These are phyloP conservation scores for Enteromius anoplus DNA, from an alignment of 2,797 vertebrate genomes.

Conservation along the genomic window DNA sequence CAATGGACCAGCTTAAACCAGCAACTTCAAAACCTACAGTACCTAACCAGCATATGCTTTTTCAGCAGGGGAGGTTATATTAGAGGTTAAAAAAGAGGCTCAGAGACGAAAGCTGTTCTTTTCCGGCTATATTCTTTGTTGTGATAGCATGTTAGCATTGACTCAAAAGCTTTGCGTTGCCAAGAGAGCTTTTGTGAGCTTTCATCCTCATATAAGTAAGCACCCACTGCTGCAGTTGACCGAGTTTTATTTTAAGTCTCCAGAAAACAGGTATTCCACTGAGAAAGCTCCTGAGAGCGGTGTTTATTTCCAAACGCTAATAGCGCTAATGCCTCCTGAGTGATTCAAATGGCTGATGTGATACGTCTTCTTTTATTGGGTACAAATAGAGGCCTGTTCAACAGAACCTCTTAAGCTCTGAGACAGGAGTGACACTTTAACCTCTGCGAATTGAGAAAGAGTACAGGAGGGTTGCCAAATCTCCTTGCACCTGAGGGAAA, in stretches of 20 bases:
- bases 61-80: no score
- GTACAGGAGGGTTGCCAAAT: slow-evolving; percentile 24
- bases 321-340: slow-evolving; percentile 48
- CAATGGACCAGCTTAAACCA: no score
- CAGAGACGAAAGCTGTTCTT: slow-evolving; percentile 18
- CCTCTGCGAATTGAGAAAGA: slow-evolving; percentile 23
- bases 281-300: slow-evolving; percentile 26
- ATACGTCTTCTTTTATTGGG: slow-evolving; percentile 27
- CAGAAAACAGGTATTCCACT: slow-evolving; percentile 43
- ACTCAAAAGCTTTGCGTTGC: slow-evolving; percentile 18
- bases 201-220: background rate
- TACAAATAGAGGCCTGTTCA: slow-evolving; percentile 49
- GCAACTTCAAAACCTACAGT: no score
- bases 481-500: slow-evolving; percentile 37
- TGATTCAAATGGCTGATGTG: slow-evolving; percentile 36
- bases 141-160: slow-evolving; percentile 9
- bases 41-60: no score
- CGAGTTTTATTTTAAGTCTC: slow-evolving; percentile 26
- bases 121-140: slow-evolving; percentile 29
- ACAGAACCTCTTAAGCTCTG: slow-evolving; percentile 27
- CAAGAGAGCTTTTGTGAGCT: slow-evolving; percentile 12
- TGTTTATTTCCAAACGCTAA: slow-evolving; percentile 53
- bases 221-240: slow-evolving; percentile 6
- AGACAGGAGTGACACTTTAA: slow-evolving; percentile 34
- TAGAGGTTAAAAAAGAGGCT: no score